Base-by-base conservation (phyloP, 2,797 vertebrate species). In the Typhlichthys eigenmanni region DNA sequence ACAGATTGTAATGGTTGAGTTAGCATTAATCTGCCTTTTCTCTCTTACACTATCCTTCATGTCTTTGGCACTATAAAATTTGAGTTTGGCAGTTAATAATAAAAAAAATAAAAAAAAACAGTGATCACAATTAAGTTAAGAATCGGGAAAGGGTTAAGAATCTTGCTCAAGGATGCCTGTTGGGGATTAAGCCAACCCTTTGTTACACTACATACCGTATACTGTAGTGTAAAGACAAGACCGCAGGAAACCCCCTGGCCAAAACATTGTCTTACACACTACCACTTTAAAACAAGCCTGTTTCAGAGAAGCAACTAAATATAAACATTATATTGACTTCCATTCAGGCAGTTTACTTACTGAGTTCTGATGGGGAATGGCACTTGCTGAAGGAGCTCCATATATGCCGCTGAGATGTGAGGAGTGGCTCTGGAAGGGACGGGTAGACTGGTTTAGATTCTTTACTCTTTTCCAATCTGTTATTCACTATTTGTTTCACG, bases 361-460 rank as follows among this genome's bases (percentile, higher is more conserved):
- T 0, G 93, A 88, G 83, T 95, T 94, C 84, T 95, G 96, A 66
- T 94, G 94, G 32, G 93, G 88, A 85, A 95, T 91, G 70, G 92
- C 71, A 68, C 94, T 82, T 1, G 92, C 88, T 52, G 92, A 74
- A 72, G 93, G 84, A 60, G 91, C 85, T 75, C 95, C 94, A 0
- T 97, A 98, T 67, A 97, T 87, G 82, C 94, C 92, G 8, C 95
- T 93, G 87, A 96, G 91, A 83, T 96, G 94, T 87, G 92, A 92
- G 56, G 95, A 95, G 88, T 95, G 95, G 85, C 94, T 93, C 96
- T 98, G 86, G 1, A 81, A 85, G 66, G 0, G 66, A 74, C 83
- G 93, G 63, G 86, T 74, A 91, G 74, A 67, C 63, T 19, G 47
- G 73, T 93, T 83, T 90, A 81, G 75, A 58, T 66, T 9, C 9